Conservation (phyloP, 2,888 invertebrate genomes). For the Beris morrisii region DNA sequence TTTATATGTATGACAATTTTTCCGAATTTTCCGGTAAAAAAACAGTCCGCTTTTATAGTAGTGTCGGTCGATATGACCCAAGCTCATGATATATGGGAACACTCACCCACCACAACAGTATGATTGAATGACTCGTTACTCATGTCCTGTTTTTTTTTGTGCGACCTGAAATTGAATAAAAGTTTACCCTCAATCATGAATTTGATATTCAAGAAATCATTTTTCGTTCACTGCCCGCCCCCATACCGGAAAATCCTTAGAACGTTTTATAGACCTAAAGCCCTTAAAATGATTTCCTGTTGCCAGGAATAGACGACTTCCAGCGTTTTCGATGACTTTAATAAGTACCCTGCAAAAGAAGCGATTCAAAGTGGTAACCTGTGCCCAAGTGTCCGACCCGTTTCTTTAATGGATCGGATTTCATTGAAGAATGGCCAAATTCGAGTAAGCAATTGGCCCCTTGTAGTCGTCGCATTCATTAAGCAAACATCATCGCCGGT, state of each 20-base stretch:
- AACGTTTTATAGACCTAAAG: conserved; percentile 20
- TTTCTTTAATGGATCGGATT: conserved; percentile 27
- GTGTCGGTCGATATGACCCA: conserved; percentile 19
- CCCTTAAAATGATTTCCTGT: conserved; percentile 31
- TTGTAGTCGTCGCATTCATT: conserved; percentile 17
- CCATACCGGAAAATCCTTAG: conserved; percentile 16
- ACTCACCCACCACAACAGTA: too few species aligned
- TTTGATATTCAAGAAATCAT: conserved; percentile 20
- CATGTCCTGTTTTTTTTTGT: too few species aligned
- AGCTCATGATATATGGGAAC: conserved; percentile 6
- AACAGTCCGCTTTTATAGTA: conserved; percentile 9
- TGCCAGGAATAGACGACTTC: not conserved
- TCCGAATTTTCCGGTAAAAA: conserved; percentile 7
- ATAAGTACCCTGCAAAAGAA: not conserved
- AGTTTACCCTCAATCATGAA: too few species aligned
- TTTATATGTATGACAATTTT: conserved; percentile 34
- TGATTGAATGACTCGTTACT: too few species aligned
- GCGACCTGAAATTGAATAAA: too few species aligned
- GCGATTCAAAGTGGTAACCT: conserved; percentile 15
- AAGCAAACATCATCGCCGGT: conserved; percentile 1
- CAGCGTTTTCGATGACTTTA: too few species aligned
- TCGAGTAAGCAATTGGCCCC: conserved; percentile 20
- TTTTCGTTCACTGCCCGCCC: conserved; percentile 5
- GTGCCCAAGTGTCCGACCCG: conserved; percentile 18
- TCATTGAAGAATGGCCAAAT: conserved; percentile 25